phyloP scores from a whole-genome alignment of 1,140 invertebrate genomes.

The Drosophila albomicans region DNA sequence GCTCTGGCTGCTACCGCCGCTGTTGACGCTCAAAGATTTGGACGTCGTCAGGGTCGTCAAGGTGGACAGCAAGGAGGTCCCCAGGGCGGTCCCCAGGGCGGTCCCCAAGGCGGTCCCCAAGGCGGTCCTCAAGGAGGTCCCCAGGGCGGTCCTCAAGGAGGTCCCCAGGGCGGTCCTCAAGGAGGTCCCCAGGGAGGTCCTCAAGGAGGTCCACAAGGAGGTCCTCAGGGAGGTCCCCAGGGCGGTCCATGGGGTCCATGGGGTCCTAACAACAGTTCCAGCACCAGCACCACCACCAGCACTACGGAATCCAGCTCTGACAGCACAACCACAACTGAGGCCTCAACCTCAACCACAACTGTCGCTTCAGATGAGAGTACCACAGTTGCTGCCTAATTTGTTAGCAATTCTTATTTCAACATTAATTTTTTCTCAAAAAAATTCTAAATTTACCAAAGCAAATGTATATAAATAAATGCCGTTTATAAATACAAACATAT shows the following conservation, averaged over 20 bases:
- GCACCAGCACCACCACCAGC: not conserved
- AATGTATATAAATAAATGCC: too few relatives aligned
- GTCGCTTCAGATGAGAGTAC: not conserved
- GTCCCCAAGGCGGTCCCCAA: not conserved
- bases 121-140: not conserved
- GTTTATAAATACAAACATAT: too few relatives aligned
- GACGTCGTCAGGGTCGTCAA: not conserved
- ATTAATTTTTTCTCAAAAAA: too few relatives aligned
- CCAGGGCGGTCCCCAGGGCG: not conserved
- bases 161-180: not conserved
- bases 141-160: not conserved
- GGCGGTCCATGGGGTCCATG: not conserved
- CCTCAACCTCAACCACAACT: not conserved
- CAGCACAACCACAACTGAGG: not conserved
- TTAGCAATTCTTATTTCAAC: not conserved
- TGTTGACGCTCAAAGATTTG: constrained; percentile 36
- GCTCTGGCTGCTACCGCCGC: constrained; percentile 35
- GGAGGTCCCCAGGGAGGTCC: not conserved
- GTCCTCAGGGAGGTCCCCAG: not conserved
- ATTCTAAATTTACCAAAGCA: too few relatives aligned
- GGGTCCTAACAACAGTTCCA: not conserved
- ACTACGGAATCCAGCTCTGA: not conserved
- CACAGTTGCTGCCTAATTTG: not conserved
- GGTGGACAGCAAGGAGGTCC: constrained; percentile 3
- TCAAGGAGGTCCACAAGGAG: not conserved